Evolutionary conservation across 2,113 vertebrate species (phyloP).

Genomic region (Heterocephalus glaber): DNA sequence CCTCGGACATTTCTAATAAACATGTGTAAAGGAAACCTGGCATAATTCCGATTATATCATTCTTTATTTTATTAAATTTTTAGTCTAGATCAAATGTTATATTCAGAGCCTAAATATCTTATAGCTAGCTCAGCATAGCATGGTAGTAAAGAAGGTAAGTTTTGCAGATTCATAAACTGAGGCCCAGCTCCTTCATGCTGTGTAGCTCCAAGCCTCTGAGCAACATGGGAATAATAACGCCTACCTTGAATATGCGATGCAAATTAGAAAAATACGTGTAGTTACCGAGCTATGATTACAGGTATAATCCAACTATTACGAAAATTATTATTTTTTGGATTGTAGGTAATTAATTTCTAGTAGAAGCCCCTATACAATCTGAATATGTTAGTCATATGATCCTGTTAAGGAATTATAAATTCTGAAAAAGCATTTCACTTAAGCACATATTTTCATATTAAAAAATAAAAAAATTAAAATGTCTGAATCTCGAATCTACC

Average conservation of each 20-base stretch:
- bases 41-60: background rate
- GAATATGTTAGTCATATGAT: background rate
- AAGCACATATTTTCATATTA: background rate
- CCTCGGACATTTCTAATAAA: background rate
- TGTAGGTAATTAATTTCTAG: background rate
- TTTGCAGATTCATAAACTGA: background rate
- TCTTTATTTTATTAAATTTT: background rate
- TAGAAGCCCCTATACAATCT: background rate
- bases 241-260: background rate
- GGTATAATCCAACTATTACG: background rate
- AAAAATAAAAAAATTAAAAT: background rate
- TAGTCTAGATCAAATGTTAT: background rate
- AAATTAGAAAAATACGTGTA: constrained; percentile 2
- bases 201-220: background rate
- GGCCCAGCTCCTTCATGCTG: background rate
- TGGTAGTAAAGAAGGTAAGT: background rate
- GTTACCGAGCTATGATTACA: background rate
- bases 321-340: background rate
- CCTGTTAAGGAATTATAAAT: background rate
- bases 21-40: background rate
- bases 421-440: background rate
- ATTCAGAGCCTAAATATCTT: background rate
- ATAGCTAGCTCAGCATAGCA: background rate
- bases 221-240: background rate
- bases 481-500: background rate